Conservation (phyloP, 2,113 vertebrate species). For the Oceanites oceanicus region DNA sequence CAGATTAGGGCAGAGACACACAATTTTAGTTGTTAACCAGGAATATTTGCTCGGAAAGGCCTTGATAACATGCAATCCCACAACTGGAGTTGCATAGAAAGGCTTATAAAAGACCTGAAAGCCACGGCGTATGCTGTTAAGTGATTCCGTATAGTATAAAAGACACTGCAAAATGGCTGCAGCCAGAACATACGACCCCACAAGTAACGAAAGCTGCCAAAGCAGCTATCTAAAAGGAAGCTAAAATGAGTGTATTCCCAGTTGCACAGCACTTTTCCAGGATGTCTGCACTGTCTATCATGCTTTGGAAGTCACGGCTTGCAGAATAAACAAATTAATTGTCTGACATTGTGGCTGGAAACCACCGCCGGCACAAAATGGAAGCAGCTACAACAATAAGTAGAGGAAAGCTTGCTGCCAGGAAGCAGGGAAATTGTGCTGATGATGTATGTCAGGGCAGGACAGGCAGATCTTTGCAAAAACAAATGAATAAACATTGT, state of each 20-base stretch:
- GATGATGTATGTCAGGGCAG: background rate
- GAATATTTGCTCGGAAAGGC: background rate
- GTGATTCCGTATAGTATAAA: background rate
- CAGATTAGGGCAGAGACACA: background rate
- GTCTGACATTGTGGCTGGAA: conserved; percentile 26
- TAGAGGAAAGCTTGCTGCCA: background rate
- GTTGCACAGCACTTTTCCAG: background rate
- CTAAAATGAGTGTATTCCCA: background rate
- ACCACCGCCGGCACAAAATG: conserved; percentile 37
- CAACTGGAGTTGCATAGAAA: background rate
- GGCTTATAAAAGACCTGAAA: background rate
- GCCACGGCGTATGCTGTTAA: background rate
- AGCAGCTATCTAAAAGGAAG: conserved; percentile 19
- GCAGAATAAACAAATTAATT: conserved; percentile 52
- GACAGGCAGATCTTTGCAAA: background rate
- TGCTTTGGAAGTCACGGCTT: background rate
- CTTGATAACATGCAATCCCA: background rate
- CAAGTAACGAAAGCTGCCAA: background rate
- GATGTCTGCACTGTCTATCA: conserved; percentile 43
- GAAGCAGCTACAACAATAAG: conserved; percentile 41
- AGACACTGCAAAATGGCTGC: conserved; percentile 4
- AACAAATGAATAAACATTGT: background rate
- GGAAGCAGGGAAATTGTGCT: conserved; percentile 3
- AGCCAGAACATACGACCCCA: background rate
- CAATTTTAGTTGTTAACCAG: background rate